phyloP scores from a whole-genome alignment of 2,888 invertebrate species.

The Papilio gigon region DNA sequence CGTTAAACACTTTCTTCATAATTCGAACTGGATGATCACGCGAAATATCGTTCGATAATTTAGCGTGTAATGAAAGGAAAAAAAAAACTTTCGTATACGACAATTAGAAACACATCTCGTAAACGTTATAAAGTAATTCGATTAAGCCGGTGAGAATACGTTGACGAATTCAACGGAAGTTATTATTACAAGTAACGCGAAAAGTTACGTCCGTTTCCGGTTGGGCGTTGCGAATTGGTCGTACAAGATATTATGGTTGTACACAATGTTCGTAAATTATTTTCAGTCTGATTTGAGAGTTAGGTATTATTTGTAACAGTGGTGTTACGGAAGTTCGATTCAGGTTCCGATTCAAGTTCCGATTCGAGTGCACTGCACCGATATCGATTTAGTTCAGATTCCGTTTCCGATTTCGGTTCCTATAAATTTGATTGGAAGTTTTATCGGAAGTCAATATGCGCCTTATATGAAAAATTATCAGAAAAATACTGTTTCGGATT shows the following conservation, averaged over 20 bases:
- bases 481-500: too few relatives aligned
- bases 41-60: constrained; percentile 38
- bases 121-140: constrained; percentile 21
- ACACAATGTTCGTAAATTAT: constrained; percentile 7
- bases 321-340: too few relatives aligned
- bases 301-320: too few relatives aligned
- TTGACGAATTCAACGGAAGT: constrained; percentile 35
- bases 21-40: constrained; percentile 19
- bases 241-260: constrained; percentile 10
- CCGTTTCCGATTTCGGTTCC: too few relatives aligned
- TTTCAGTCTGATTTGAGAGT: too few relatives aligned
- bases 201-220: constrained; percentile 30
- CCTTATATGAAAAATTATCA: too few relatives aligned
- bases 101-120: constrained; percentile 33
- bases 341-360: too few relatives aligned
- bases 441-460: too few relatives aligned
- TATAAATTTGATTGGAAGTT: too few relatives aligned
- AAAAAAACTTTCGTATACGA: constrained; percentile 35
- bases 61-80: constrained; percentile 29
- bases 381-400: too few relatives aligned
- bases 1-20: constrained; percentile 34
- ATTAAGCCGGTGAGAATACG: constrained; percentile 40
- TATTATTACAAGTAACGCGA: constrained; percentile 28
- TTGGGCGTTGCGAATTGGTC: background rate
- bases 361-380: too few relatives aligned